Evolutionary conservation across 2,797 vertebrate species (phyloP), one percentile per base, ranked within the genome.

Genomic region (Danio jaintianensis): DNA sequence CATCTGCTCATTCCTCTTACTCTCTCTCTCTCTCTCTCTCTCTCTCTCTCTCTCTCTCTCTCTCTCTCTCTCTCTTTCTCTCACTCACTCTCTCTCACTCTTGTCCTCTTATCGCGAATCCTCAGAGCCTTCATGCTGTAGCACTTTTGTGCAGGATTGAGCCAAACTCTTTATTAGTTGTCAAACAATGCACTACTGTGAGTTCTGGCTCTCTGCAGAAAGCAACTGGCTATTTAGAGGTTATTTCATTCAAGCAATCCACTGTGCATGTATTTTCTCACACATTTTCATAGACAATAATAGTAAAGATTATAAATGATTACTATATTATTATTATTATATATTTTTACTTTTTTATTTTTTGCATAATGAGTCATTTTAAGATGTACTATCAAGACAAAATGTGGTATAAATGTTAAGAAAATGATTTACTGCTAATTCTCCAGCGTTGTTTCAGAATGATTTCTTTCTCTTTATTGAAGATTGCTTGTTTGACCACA

Each of bases 161-260:
- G 56, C 18, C 29, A 48, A 75, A 42, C 55, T 52, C 58, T 82
- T 80, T 69, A 66, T 72, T 67, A 79, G 53, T 67, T 66, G 61
- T 71, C 36, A 67, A 80, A 83, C 74, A 79, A 50, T 71, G 56
- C 4, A 10, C 3, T 64, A 61, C 68, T 47, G 6, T 52, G 55
- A 64, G 18, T 67, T 75, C 48, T 82, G 73, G 77, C 64, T 64
- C 78, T 80, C 70, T 56, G 52, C n/a, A 69, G 18, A 81, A 79
- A 73, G 71, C 58, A 55, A 22, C 58, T 69, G 72, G 56, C 56
- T 58, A 52, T 81, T 76, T 74, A 63, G 52, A 72, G 58, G 73
- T 69, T 6, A 66, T 73, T 76, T 77, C 45, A 52, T 50, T 74
- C 9, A 20, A 66, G 6, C 55, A 53, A 10, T 69, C n/a, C 18